Evolutionary conservation across 2,113 vertebrate species (phyloP), one percentile per base, ranked within the genome.

Genomic region (Chloropsis hardwickii): DNA sequence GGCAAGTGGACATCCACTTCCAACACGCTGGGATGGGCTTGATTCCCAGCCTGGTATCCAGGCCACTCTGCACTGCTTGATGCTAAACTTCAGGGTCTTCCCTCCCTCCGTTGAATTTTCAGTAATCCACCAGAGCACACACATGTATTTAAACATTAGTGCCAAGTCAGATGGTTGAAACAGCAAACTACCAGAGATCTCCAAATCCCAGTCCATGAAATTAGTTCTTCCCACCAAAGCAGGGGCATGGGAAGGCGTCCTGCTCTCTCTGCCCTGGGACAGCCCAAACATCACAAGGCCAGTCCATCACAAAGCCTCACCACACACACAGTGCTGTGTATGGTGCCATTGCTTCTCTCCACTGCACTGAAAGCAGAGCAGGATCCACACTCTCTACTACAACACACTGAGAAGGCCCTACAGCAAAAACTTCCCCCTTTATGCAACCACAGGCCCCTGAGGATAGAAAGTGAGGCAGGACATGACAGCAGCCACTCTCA

Each of bases 1-100:
- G 24, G 57, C 57, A 82, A 58, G 22, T 0, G 0, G 29, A 29
- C 1, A 0, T 5, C 20, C 5, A 3, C 12, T 48, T 66, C 44
- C 71, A 67, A 29, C 14, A 25, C 17, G 10, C 29, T 9, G 40
- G 1, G 28, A 83, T 18, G 42, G 76, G 42, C 19, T 35, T 25
- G 10, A 24, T 79, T 76, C 72, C 80, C 81, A 86, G 62, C 29
- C 56, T 4, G 2, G 40, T 25, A 47, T 7, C 27, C 45, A 69
- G 66, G 24, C 56, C 2, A 12, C 64, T 57, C 23, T 14, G 23
- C 29, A n/a, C 11, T 37, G 22, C 27, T 53, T 27, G 29, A 11
- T 53, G 48, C 8, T 40, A 39, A 66, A 44, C 18, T 42, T 40
- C 0, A 22, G 51, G 42, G 22, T 19, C 74, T 40, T 51, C 50